Evolutionary conservation across 2,888 invertebrate genomes (phyloP).

Genomic region (Tetragonisca angustula): DNA sequence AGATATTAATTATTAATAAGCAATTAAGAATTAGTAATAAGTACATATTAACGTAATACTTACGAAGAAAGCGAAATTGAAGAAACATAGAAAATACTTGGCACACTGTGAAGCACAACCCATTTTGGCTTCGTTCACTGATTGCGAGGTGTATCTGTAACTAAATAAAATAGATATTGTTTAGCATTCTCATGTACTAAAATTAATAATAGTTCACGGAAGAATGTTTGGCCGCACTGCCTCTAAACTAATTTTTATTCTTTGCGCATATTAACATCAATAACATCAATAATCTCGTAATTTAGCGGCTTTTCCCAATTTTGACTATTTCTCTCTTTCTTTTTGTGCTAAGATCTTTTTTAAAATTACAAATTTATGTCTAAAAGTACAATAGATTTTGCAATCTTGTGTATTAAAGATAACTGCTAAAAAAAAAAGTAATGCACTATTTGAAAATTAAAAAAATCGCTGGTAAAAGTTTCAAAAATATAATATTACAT

Average conservation of each 20-base stretch:
- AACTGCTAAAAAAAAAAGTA: too few species aligned
- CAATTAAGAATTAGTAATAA: not conserved
- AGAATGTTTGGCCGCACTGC: not conserved
- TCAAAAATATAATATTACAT: too few species aligned
- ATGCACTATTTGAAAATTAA: too few species aligned
- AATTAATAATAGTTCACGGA: not conserved
- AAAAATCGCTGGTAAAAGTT: too few species aligned
- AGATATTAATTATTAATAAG: not conserved
- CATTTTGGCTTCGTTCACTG: slow-evolving; percentile 66
- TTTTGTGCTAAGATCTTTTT: too few species aligned
- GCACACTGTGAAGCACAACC: slow-evolving; percentile 88
- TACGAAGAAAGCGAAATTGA: slow-evolving; percentile 90
- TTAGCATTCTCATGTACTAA: not conserved
- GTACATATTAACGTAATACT: slow-evolving; percentile 84
- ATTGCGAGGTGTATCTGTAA: slow-evolving; percentile 30
- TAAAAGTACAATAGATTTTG: too few species aligned
- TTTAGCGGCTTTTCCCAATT: too few species aligned
- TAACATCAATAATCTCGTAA: too few species aligned
- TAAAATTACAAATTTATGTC: too few species aligned
- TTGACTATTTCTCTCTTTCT: too few species aligned
- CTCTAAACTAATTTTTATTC: not conserved
- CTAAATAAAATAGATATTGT: not conserved
- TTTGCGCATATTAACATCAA: too few species aligned
- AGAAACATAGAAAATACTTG: slow-evolving; percentile 89
- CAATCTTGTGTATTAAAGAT: too few species aligned